phyloP scores from a whole-genome alignment of 2,113 vertebrate species.

The Chunga burmeisteri region DNA sequence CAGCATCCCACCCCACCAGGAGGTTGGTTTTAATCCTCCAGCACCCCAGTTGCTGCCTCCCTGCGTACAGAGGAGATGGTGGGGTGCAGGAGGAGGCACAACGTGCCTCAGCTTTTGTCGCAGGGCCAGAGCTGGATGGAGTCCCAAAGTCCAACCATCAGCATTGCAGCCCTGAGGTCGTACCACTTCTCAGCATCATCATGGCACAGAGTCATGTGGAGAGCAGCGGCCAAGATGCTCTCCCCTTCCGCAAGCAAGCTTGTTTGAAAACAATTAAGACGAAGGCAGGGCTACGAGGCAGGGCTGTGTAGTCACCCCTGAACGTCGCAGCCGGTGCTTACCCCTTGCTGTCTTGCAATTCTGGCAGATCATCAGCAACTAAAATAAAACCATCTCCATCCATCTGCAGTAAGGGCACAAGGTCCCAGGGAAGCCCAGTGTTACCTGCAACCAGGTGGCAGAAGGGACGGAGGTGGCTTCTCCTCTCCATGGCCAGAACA shows the following conservation, averaged over 20 bases:
- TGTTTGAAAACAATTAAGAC: background rate
- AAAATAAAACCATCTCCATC: background rate
- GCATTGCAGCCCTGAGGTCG: background rate
- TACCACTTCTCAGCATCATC: background rate
- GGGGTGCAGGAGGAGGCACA: background rate
- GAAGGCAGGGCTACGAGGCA: too few relatives aligned
- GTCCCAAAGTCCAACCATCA: background rate
- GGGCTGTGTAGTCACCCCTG: background rate
- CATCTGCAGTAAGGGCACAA: accelerated
- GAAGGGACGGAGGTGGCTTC: background rate
- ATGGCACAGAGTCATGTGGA: accelerated
- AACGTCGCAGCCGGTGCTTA: background rate
- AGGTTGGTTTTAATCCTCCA: background rate
- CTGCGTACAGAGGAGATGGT: accelerated
- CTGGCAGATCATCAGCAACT: background rate
- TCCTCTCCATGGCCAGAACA: background rate
- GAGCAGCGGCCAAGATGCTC: background rate
- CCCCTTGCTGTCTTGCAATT: accelerated
- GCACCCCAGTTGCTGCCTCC: background rate
- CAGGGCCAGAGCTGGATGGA: background rate
- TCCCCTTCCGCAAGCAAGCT: background rate
- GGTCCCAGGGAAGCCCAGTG: background rate
- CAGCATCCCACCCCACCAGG: background rate
- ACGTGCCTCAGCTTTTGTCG: background rate
- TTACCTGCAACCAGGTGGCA: background rate